Evolutionary conservation across 2,797 vertebrate genomes (phyloP), one percentile per base, ranked within the genome.

Genomic region (Xyrichtys novacula): DNA sequence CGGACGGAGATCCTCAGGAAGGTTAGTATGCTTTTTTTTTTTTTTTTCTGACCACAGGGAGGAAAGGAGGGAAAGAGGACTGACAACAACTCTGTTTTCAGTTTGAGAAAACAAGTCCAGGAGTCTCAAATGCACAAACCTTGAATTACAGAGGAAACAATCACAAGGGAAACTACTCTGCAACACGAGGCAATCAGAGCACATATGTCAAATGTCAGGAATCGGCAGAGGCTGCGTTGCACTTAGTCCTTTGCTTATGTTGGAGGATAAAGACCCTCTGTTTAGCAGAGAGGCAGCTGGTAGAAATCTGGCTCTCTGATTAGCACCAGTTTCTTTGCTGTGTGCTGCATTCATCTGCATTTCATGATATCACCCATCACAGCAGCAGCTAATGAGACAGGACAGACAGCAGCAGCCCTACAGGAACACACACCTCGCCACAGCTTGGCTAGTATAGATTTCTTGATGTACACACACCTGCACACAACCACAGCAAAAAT

Each of bases 281-380:
- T 91, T 80, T 91, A 71, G 52, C 65, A 44, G 71, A 65, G 77
- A 87, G 76, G 85, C 93, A 94, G 93, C 91, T 93, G 91, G 90
- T 83, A 85, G 72, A 83, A 91, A 92, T 94, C 92, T 88, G 79
- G 74, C 42, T 65, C 71, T 48, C 85, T 91, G 91, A 93, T 93
- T 93, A 92, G 85, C 61, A 34, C 65, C 67, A 64, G 79, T 73
- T 80, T 54, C 60, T 85, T 79, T 64, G 67, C 80, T 59, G 70
- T 67, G 71, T 48, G 80, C 80, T 54, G 61, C 65, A 74, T 87
- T 85, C 80, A 78, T 79, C 79, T 80, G 64, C 43, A 71, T 83
- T 92, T 89, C 87, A 88, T 89, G 91, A 92, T 89, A 87, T 91
- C 88, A 91, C 88, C 90, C 84, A 76, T 89, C 76, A 67, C 74